phyloP scores from a whole-genome alignment of 2,113 vertebrate species.

The Tichodroma muraria region DNA sequence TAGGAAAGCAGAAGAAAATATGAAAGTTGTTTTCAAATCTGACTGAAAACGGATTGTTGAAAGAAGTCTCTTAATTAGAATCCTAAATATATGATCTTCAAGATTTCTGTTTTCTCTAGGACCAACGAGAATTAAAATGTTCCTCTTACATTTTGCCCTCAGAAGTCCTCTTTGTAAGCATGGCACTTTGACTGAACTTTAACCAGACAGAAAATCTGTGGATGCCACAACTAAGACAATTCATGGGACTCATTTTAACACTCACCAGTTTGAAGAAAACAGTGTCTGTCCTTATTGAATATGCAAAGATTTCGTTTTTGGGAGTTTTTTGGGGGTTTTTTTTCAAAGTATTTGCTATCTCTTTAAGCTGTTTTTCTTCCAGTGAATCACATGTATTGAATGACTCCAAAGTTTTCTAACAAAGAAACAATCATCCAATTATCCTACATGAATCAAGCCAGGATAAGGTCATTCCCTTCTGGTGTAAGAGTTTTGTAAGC shows the following conservation, averaged over 20 bases:
- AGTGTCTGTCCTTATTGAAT: background rate
- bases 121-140: background rate
- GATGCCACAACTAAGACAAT: background rate
- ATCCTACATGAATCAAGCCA: background rate
- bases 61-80: background rate
- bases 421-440: background rate
- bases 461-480: background rate
- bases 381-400: background rate
- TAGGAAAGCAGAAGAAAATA: background rate
- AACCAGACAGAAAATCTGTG: background rate
- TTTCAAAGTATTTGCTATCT: background rate
- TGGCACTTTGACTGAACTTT: background rate
- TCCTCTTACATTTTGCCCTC: background rate
- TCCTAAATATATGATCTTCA: background rate
- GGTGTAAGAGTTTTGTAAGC: background rate
- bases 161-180: background rate
- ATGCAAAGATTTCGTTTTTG: too few species aligned
- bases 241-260: background rate
- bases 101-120: background rate
- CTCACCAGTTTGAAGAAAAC: background rate
- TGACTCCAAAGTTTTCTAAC: background rate
- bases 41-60: background rate
- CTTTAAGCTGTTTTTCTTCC: background rate
- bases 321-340: fast-evolving
- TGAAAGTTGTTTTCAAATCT: background rate